phyloP scores from a whole-genome alignment of 2,113 vertebrate species.

The Notarius lentiginosus region DNA sequence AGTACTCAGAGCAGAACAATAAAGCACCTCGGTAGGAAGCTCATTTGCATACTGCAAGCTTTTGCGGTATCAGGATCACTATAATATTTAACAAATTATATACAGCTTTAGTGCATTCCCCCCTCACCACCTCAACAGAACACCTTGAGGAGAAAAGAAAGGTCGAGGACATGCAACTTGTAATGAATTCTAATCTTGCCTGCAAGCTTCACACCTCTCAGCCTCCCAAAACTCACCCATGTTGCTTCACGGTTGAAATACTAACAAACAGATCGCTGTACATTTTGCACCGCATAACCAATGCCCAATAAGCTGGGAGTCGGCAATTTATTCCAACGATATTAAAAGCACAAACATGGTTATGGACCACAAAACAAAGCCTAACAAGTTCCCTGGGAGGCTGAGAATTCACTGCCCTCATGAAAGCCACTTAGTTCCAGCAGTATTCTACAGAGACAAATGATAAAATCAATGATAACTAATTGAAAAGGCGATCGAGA shows the following conservation, averaged over 20 bases:
- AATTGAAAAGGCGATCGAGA: conserved; percentile 6
- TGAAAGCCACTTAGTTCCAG: not conserved
- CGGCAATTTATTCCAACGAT: not conserved
- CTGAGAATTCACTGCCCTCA: conserved; percentile 9
- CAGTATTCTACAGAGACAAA: not conserved
- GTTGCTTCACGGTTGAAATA: not conserved
- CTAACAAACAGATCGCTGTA: not conserved
- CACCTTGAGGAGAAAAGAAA: conserved; percentile 19
- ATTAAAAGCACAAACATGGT: conserved; percentile 15
- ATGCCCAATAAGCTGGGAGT: not conserved
- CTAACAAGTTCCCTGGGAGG: not conserved
- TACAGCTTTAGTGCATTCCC: not conserved
- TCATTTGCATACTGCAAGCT: not conserved
- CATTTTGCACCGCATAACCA: conserved; percentile 12
- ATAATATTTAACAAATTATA: not conserved
- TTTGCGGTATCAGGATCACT: not conserved
- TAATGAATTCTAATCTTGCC: conserved; percentile 14
- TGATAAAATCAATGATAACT: conserved; percentile 11
- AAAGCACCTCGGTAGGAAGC: not conserved
- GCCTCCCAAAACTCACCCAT: not conserved
- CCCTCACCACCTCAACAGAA: not conserved
- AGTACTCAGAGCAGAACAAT: not conserved
- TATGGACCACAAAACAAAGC: not conserved
- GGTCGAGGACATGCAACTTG: not conserved
- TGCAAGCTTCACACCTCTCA: conserved; percentile 1